Evolutionary conservation across 2,888 invertebrate genomes (phyloP).

Genomic region (Lithophane leautieri): DNA sequence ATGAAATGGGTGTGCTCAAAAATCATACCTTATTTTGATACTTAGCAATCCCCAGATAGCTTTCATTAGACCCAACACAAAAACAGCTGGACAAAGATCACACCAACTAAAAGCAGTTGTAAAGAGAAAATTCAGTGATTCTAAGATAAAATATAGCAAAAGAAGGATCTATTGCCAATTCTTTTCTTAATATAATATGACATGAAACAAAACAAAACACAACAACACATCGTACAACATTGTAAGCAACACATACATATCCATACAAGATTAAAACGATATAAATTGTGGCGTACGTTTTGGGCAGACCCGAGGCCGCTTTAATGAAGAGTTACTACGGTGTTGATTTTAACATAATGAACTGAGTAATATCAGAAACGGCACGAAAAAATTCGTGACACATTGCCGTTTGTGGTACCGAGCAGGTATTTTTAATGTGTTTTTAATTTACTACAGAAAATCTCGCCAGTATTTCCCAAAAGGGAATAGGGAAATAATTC

Average conservation of each 20-base stretch:
- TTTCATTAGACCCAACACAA: not conserved
- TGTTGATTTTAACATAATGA: conserved; percentile 86
- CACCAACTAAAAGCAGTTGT: too few species aligned
- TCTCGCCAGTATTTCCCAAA: not conserved
- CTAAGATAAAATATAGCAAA: too few species aligned
- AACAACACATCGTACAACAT: conserved; percentile 20
- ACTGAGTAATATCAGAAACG: conserved; percentile 75
- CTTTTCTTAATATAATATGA: too few species aligned
- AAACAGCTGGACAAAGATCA: not conserved
- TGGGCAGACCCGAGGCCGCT: conserved; percentile 72
- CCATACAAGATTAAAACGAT: conserved; percentile 71
- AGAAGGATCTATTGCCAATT: too few species aligned
- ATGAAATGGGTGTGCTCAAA: not conserved
- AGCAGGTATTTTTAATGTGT: not conserved
- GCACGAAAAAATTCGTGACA: conserved; percentile 68
- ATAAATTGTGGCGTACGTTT: conserved; percentile 74
- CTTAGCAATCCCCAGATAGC: not conserved
- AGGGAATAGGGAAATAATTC: too few species aligned
- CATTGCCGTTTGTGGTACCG: conserved; percentile 41
- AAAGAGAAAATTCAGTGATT: too few species aligned
- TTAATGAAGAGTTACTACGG: conserved; percentile 82
- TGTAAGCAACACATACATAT: conserved; percentile 37
- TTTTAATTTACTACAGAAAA: not conserved
- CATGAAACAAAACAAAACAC: not conserved
- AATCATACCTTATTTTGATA: not conserved